Evolutionary conservation across 2,113 vertebrate species (phyloP).

Genomic region (Oncorhynchus keta): DNA sequence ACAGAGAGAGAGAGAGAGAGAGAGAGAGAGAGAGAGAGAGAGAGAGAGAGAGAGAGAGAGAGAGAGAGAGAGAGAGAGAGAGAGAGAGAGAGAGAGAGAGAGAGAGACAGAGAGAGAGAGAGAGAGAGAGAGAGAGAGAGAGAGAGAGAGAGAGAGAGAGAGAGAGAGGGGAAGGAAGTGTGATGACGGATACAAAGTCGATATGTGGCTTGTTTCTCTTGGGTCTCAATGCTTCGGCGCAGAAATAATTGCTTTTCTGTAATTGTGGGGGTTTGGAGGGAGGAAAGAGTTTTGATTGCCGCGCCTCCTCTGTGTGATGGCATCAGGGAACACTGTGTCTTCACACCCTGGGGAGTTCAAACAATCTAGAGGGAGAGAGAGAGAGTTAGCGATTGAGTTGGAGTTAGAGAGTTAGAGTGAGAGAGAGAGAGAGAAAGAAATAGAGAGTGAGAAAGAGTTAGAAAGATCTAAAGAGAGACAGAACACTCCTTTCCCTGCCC

Average conservation of each 20-base stretch:
- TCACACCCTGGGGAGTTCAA: not conserved
- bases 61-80: not conserved
- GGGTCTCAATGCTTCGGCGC: not conserved
- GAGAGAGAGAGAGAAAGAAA: too few species aligned
- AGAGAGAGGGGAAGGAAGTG: not conserved
- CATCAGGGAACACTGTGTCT: not conserved
- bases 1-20: not conserved
- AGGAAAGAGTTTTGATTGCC: conserved; percentile 12
- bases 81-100: not conserved
- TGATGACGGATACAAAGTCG: not conserved
- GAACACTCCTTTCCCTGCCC: too few species aligned
- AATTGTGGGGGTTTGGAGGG: conserved; percentile 11
- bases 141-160: conserved; percentile 7
- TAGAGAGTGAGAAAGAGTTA: too few species aligned
- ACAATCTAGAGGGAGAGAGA: not conserved
- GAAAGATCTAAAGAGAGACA: too few species aligned
- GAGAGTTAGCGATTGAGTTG: not conserved
- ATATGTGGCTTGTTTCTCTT: conserved; percentile 3
- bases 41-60: conserved; percentile 1
- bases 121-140: conserved; percentile 5
- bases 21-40: not conserved
- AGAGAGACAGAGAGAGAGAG: not conserved
- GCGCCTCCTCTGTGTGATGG: not conserved
- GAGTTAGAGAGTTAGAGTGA: not conserved
- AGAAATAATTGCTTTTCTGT: conserved; percentile 28